These are phyloP conservation scores for Dicyrtomina minuta DNA, from an alignment of 2,888 invertebrate species.

Conservation along the genomic window DNA sequence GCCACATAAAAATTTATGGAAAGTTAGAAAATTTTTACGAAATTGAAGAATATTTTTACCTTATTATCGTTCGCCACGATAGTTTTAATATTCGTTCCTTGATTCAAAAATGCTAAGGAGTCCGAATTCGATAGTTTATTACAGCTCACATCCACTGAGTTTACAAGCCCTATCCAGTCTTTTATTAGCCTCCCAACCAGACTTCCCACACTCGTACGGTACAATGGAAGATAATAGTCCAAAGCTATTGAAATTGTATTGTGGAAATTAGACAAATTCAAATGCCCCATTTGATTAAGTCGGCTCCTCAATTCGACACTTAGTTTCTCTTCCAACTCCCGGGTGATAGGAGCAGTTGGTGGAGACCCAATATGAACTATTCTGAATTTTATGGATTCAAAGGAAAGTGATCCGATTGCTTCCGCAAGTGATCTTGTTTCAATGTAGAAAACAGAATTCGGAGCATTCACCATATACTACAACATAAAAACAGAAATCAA, in stretches of 20 bases:
- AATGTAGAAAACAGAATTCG: slow-evolving; percentile 25
- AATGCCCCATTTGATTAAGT: slow-evolving; percentile 16
- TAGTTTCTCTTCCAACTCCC: slow-evolving; percentile 22
- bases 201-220: slow-evolving; percentile 19
- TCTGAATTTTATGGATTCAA: slow-evolving; percentile 26
- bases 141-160: slow-evolving; percentile 25
- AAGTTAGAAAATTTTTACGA: too few relatives aligned
- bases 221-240: slow-evolving; percentile 23
- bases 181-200: slow-evolving; percentile 6
- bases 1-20: too few relatives aligned
- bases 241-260: slow-evolving; percentile 18
- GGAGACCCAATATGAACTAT: slow-evolving; percentile 12
- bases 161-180: slow-evolving; percentile 25
- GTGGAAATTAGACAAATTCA: slow-evolving; percentile 28
- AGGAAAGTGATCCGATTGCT: slow-evolving; percentile 14
- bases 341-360: slow-evolving; percentile 21
- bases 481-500: too few relatives aligned
- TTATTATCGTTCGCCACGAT: slow-evolving; percentile 27
- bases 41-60: too few relatives aligned
- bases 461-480: slow-evolving; percentile 23
- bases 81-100: slow-evolving; percentile 20
- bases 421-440: slow-evolving; percentile 25
- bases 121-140: slow-evolving; percentile 8
- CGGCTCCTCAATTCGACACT: slow-evolving; percentile 23
- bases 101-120: slow-evolving; percentile 16